Percentiles rank a stretch among this genome's conserved stretches.
Evolutionary conservation across 2,113 vertebrate genomes (phyloP).

Genomic region (Scolopax mira): DNA sequence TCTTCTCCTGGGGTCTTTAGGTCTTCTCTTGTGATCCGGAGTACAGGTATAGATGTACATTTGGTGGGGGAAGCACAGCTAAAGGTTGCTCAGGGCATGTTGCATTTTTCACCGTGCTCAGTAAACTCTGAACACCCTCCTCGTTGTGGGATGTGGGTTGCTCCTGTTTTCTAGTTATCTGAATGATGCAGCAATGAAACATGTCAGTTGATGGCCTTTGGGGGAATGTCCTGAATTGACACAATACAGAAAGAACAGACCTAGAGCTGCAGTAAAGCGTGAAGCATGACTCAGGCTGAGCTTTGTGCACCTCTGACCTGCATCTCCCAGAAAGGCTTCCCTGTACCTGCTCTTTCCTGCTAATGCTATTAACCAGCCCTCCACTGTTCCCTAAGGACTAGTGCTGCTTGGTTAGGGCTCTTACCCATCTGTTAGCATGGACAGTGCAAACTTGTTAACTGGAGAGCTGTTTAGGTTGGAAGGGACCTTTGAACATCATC

Average conservation of each 20-base stretch:
- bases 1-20: background rate
- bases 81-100: background rate
- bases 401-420: background rate
- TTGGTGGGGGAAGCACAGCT: background rate
- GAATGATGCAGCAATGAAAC: background rate
- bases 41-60: background rate
- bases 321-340: background rate
- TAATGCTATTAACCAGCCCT: background rate
- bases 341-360: background rate
- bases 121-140: background rate
- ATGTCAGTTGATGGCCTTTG: background rate
- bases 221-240: slow-evolving; percentile 32
- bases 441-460: background rate
- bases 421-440: background rate
- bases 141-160: background rate
- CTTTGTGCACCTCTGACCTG: background rate
- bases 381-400: accelerated
- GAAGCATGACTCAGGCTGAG: background rate
- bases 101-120: background rate
- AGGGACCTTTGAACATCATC: background rate
- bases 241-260: background rate
- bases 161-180: slow-evolving; percentile 17
- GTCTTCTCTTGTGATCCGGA: background rate
- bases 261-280: background rate
- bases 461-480: background rate